Conservation (phyloP, 2,888 invertebrate species). For the Heteropelma amictum region DNA sequence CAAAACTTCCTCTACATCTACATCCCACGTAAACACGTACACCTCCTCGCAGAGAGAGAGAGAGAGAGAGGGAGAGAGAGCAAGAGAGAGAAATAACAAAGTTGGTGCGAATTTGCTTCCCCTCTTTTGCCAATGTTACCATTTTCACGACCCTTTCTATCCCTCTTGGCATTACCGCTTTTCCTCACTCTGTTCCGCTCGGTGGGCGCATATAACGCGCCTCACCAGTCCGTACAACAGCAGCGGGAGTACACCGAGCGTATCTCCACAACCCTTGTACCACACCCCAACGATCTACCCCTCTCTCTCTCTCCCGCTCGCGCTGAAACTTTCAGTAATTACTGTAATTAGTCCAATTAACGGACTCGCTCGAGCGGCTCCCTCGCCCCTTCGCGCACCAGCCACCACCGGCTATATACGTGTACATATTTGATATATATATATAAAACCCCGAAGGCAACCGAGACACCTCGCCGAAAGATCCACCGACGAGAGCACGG, state of each 20-base stretch:
- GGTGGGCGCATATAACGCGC: slow-evolving; percentile 8
- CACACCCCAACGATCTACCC: slow-evolving; percentile 46
- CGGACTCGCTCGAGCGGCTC: slow-evolving; percentile 74
- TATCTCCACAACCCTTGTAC: slow-evolving; percentile 60
- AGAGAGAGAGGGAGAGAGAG: no score
- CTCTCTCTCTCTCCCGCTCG: slow-evolving; percentile 44
- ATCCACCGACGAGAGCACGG: slow-evolving; percentile 36
- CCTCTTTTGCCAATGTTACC: slow-evolving; percentile 40
- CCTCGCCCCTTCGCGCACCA: slow-evolving; percentile 53
- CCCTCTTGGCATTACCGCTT: slow-evolving; percentile 28
- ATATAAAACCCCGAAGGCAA: slow-evolving; percentile 52
- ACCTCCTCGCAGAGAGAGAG: not conserved
- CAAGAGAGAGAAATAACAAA: no score
- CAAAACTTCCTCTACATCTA: slow-evolving; percentile 25
- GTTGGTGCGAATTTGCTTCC: slow-evolving; percentile 43
- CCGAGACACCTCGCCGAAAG: slow-evolving; percentile 43
- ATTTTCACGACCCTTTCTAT: not conserved
- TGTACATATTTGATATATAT: no score
- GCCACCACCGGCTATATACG: slow-evolving; percentile 33
- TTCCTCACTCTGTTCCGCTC: slow-evolving; percentile 1
- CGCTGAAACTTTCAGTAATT: slow-evolving; percentile 78
- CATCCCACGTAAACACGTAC: not conserved
- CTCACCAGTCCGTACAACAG: slow-evolving; percentile 52
- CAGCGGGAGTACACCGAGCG: slow-evolving; percentile 68
- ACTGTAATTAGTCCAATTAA: slow-evolving; percentile 78